These are phyloP conservation scores for Sebastes hubbsi DNA, from an alignment of 2,797 vertebrate species.

Conservation along the genomic window DNA sequence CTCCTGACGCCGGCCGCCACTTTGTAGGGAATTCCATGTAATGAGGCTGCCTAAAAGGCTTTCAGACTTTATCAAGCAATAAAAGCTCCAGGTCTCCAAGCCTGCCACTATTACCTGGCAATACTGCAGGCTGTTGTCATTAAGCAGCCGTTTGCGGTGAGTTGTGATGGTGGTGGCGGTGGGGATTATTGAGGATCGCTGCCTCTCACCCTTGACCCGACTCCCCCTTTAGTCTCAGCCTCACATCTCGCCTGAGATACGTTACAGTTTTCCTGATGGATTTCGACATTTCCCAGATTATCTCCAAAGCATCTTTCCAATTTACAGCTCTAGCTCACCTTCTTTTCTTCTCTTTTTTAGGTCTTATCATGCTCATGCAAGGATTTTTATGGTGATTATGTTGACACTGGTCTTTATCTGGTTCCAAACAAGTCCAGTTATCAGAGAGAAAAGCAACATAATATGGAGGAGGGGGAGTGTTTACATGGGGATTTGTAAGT, in stretches of 20 bases:
- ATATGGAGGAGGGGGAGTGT: background rate
- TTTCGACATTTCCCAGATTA: conserved; percentile 46
- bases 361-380: conserved; percentile 30
- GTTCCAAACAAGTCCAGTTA: conserved; percentile 31
- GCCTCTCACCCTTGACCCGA: conserved; percentile 62
- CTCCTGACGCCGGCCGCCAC: conserved; percentile 57
- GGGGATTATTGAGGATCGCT: conserved; percentile 20
- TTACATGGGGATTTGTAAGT: conserved; percentile 13
- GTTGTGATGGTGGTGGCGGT: conserved; percentile 1
- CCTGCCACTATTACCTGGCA: conserved; percentile 48
- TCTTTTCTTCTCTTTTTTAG: conserved; percentile 7
- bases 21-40: conserved; percentile 74
- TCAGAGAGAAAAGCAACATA: conserved; percentile 12
- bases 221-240: conserved; percentile 16
- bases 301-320: conserved; percentile 20
- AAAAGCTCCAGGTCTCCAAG: conserved; percentile 79
- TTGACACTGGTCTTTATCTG: conserved; percentile 46
- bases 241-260: conserved; percentile 25
- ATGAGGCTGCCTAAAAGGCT: conserved; percentile 80
- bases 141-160: conserved; percentile 57
- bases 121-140: conserved; percentile 62
- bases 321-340: conserved; percentile 25
- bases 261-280: conserved; percentile 23
- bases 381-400: conserved; percentile 24
- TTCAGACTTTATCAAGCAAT: conserved; percentile 86